Conservation (phyloP, 2,113 vertebrate species). For the Hiodon tergisus region DNA sequence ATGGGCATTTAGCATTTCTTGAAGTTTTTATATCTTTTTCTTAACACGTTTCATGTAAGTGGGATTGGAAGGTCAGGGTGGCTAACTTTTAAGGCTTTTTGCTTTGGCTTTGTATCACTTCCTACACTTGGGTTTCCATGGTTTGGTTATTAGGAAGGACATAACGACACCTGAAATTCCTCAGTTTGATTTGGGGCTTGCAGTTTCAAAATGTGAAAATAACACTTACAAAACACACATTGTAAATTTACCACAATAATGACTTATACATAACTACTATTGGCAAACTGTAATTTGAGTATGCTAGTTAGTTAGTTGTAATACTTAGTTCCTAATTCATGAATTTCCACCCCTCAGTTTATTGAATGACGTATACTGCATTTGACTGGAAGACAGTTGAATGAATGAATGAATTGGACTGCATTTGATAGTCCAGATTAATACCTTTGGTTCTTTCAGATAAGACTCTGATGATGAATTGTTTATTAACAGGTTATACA, state of each 20-base stretch:
- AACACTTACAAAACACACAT: not conserved
- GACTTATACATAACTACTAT: not conserved
- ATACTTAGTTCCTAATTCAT: too few species aligned
- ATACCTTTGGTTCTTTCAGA: not conserved
- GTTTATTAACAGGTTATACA: not conserved
- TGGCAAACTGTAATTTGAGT: not conserved
- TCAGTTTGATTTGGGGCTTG: not conserved
- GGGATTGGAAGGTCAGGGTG: too few species aligned
- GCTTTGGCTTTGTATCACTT: too few species aligned
- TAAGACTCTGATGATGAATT: not conserved
- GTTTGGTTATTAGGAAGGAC: not conserved
- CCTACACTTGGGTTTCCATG: too few species aligned
- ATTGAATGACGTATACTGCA: too few species aligned
- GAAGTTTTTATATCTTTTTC: too few species aligned
- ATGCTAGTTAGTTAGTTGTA: not conserved
- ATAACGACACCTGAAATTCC: not conserved
- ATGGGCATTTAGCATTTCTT: too few species aligned
- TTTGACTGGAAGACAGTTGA: not conserved
- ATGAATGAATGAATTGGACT: not conserved
- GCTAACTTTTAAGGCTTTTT: too few species aligned
- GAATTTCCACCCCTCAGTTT: too few species aligned
- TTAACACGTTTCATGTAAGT: too few species aligned
- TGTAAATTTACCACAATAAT: not conserved
- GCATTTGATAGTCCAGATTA: too few species aligned
- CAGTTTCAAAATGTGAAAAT: slow-evolving; percentile 2